Conservation (phyloP, 2,888 invertebrate genomes). For the Nebria salina region DNA sequence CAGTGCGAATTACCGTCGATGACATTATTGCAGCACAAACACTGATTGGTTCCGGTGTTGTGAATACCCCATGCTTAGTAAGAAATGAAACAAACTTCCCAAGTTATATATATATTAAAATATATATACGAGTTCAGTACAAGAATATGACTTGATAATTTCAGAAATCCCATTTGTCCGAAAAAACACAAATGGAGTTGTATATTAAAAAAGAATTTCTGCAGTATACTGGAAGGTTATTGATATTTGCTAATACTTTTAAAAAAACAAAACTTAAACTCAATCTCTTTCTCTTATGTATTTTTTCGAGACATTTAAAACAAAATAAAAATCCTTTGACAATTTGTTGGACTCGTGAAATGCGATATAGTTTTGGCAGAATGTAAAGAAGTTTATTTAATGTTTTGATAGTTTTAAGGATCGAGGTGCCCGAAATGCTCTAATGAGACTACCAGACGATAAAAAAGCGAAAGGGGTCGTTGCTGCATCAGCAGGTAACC, state of each 20-base stretch:
- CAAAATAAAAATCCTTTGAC: neutral
- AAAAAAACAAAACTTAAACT: neutral
- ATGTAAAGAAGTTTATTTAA: neutral
- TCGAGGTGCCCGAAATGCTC: constrained; percentile 88
- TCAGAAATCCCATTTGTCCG: constrained; percentile 86
- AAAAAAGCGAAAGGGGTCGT: constrained; percentile 83
- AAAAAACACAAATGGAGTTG: constrained; percentile 82
- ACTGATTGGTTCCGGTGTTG: constrained; percentile 84
- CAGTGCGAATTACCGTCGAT: constrained; percentile 79
- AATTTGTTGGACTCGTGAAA: neutral
- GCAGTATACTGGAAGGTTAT: constrained; percentile 92
- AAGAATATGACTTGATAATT: constrained; percentile 49
- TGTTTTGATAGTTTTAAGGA: constrained; percentile 83
- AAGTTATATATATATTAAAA: neutral
- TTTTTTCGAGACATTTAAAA: no score
- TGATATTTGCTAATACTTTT: constrained; percentile 19
- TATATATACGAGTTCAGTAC: neutral
- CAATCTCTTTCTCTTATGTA: no score
- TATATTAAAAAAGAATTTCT: constrained; percentile 94
- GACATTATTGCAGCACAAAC: constrained; percentile 91
- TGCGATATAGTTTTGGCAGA: neutral
- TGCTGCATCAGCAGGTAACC: constrained; percentile 94
- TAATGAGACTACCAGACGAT: constrained; percentile 78
- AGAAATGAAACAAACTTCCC: constrained; percentile 54
- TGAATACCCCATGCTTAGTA: constrained; percentile 88